Conservation (phyloP, 1,140 invertebrate species). For the Drosophila parabipectinata region DNA sequence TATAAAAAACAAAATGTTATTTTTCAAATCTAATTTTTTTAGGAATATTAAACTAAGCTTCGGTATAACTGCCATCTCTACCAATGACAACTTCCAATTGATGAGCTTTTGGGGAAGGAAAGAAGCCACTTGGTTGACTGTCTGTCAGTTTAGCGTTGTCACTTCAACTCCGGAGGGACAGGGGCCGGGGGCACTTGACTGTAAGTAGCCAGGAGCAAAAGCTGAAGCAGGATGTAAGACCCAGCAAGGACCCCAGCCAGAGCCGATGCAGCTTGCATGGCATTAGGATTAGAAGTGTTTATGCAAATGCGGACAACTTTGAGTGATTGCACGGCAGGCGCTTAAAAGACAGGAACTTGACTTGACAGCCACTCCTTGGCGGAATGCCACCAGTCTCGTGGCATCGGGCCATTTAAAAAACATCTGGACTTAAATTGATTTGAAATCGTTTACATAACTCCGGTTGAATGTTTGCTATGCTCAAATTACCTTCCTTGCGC, state of each 20-base stretch:
- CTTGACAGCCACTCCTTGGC: slow-evolving; percentile 41
- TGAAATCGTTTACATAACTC: slow-evolving; percentile 55
- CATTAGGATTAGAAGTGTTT: slow-evolving; percentile 80
- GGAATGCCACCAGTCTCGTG: slow-evolving; percentile 33
- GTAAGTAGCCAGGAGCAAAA: slow-evolving; percentile 62
- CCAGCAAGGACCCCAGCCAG: slow-evolving; percentile 12
- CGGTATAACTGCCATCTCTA: not conserved
- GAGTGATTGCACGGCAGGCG: slow-evolving; percentile 65
- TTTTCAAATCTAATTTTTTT: not conserved
- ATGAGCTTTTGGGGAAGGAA: slow-evolving; percentile 26
- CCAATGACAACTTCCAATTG: slow-evolving; percentile 53
- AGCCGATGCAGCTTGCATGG: slow-evolving; percentile 63
- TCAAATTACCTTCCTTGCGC: slow-evolving; percentile 26
- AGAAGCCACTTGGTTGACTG: slow-evolving; percentile 34
- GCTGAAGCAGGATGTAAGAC: slow-evolving; percentile 12
- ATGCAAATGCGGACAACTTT: slow-evolving; percentile 79
- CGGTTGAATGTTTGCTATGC: slow-evolving; percentile 3
- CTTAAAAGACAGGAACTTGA: slow-evolving; percentile 33
- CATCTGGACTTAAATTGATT: slow-evolving; percentile 50
- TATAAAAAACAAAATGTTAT: not conserved
- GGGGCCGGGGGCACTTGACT: slow-evolving; percentile 63
- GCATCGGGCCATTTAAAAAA: slow-evolving; percentile 45
- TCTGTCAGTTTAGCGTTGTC: slow-evolving; percentile 57
- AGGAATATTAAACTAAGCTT: not conserved
- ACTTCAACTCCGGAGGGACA: slow-evolving; percentile 33